A percentile compares a stretch with the other conserved stretches of the same genome.
Evolutionary conservation across 2,888 invertebrate species (phyloP).

Genomic region (Cenopis cana): DNA sequence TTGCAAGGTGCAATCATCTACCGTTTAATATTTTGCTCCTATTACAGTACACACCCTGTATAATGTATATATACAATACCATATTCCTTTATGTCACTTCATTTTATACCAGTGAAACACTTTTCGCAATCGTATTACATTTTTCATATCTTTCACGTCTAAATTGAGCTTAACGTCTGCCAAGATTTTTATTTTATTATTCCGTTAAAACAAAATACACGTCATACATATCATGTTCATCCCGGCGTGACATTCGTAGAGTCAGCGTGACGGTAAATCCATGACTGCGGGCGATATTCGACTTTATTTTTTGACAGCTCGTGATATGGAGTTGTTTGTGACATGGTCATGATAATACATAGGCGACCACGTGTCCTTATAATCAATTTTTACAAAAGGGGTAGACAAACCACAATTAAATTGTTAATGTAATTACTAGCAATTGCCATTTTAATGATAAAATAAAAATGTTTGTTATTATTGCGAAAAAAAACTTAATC

Average conservation of each 20-base stretch:
- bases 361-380: not conserved
- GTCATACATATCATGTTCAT: slow-evolving; percentile 55
- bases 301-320: slow-evolving; percentile 48
- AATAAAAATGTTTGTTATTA: too few relatives aligned
- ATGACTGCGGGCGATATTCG: slow-evolving; percentile 55
- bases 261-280: slow-evolving; percentile 64
- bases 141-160: slow-evolving; percentile 34
- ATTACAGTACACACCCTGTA: too few relatives aligned
- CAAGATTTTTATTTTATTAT: slow-evolving; percentile 37
- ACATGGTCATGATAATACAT: not conserved
- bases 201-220: slow-evolving; percentile 42
- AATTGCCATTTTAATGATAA: too few relatives aligned
- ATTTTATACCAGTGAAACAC: slow-evolving; percentile 15
- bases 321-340: not conserved
- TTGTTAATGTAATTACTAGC: too few relatives aligned
- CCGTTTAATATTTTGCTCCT: too few relatives aligned
- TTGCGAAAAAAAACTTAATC: too few relatives aligned
- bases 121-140: slow-evolving; percentile 13
- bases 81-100: not conserved
- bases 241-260: slow-evolving; percentile 57
- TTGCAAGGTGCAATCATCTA: too few relatives aligned
- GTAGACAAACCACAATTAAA: too few relatives aligned
- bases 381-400: too few relatives aligned
- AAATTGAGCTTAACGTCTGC: slow-evolving; percentile 28
- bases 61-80: too few relatives aligned